Base-by-base conservation (phyloP, 2,113 vertebrate species). In the Elaphurus davidianus region DNA sequence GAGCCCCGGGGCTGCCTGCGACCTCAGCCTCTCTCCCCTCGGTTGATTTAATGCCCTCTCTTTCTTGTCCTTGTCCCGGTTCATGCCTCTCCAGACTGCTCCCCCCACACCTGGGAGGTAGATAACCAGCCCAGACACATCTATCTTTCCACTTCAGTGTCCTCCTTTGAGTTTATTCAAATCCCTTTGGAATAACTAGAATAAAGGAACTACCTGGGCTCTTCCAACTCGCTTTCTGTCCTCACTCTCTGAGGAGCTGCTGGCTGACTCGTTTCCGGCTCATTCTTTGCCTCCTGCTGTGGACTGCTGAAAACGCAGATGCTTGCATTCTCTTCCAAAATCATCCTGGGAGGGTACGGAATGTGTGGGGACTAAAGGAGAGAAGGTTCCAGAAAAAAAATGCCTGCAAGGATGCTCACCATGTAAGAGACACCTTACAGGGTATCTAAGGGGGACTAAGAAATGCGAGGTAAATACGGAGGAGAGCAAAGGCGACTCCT, bases 341-440 rank as follows among this genome's bases (percentile, higher is more conserved):
- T 74, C 4, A 82, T 11, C 21, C 36, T 55, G 40, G 36, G 67
- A 74, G n/a, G 71, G 36, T 50, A n/a, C 1, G 13, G 64, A 21
- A 19, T 10, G 2, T 23, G 9, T 17, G 13, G 33, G 2, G 36
- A 17, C 62, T 19, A 15, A 52, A 59, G 45, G 13, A 90, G 54
- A 87, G 50, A 85, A 93, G 43, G 17, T 62, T 97, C 71, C 36
- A 43, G 62, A 91, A 93, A 47, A 97, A 78, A 97, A 83, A 81
- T 5, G 40, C 11, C 9, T 87, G n/a, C 7, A 23, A 45, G 50
- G 84, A 59, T 28, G 33, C 43, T 76, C n/a, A 57, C 2, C 19
- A 23, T 25, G 15, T 6, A 25, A n/a, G 11, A 60, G 43, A 28
- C 2, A 4, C 6, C 4, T 67, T n/a, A n/a, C 16, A n/a, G 33